Base-by-base conservation (phyloP, 2,113 vertebrate genomes). In the Oreocharis arfaki region DNA sequence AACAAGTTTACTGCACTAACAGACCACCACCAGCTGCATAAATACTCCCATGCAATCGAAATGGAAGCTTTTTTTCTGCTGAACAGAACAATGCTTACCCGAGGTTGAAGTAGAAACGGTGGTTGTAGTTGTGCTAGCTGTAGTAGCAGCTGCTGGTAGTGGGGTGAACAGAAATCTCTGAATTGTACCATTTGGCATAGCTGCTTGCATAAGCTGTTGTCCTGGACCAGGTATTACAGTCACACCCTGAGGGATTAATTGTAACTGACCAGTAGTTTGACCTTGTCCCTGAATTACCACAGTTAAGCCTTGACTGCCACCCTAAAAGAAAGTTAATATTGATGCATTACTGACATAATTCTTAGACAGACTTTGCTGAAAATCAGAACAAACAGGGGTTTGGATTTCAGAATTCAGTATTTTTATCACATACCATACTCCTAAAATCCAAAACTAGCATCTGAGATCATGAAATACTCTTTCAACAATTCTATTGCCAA, bases 241-340 rank as follows among this genome's bases (percentile, higher is more conserved):
- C 68, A 99, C 98, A 55, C 99, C 99, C 96, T 99, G 99, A 76
- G 99, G 99, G 95, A 99, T 99, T 97, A 99, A 97, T 84, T 99
- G 99, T 87, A 99, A 96, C 88, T 99, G 99, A n/a, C 99, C 99
- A 78, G 99, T 99, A 87, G 99, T 99, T 97, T 99, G 99, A 55
- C 99, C 99, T 97, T 99, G 99, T 84, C 99, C 99, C 97, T 99
- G 99, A 98, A 99, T 99, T 95, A 99, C 99, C 74, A 99, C 99
- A 2, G 99, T 99, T 97, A 99, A 98, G 84, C 99, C 99, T 92
- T 99, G 99, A 97, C 98, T 99, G 71, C 99, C 98, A 91, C 98
- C 99, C 99, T 99, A 87, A 61, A 96, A 94, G 70, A 80, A 27
- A 86, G 9, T 87, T 65, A 91, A 56, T 30, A 91, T 76, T 59